phyloP scores from a whole-genome alignment of 2,113 vertebrate genomes.

The Hemichromis elongatus region DNA sequence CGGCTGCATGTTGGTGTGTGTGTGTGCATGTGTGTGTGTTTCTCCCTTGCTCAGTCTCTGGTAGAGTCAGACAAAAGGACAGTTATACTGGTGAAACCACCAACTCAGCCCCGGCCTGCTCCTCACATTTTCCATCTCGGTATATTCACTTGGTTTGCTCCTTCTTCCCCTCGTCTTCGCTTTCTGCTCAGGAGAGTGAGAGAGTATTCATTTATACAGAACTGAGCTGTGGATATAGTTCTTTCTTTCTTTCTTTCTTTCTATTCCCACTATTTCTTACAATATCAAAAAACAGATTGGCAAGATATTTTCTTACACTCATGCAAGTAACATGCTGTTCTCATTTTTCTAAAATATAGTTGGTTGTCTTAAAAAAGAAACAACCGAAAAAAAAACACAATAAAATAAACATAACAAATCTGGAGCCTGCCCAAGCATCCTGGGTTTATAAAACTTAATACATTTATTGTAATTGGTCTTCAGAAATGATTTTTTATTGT shows the following conservation, averaged over 20 bases:
- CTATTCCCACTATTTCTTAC: not conserved
- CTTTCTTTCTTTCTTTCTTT: not conserved
- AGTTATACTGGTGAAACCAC: slow-evolving; percentile 55
- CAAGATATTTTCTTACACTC: not conserved
- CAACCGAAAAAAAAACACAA: not conserved
- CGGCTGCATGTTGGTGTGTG: not conserved
- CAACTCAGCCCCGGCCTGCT: slow-evolving; percentile 4
- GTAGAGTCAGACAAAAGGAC: slow-evolving; percentile 54
- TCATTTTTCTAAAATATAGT: not conserved
- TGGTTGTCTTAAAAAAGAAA: not conserved
- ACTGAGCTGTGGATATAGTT: not conserved
- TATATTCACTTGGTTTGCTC: slow-evolving; percentile 4
- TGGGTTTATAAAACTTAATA: slow-evolving; percentile 5
- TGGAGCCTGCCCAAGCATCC: not conserved
- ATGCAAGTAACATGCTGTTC: slow-evolving; percentile 1
- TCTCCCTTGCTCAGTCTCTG: not conserved
- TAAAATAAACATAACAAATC: slow-evolving; percentile 10
- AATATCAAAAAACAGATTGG: not conserved
- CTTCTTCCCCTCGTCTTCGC: slow-evolving; percentile 18
- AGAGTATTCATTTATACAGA: not conserved
- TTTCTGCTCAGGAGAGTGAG: slow-evolving; percentile 30
- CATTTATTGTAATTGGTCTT: slow-evolving; percentile 18
- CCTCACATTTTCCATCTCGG: slow-evolving; percentile 62
- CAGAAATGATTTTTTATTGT: slow-evolving; percentile 29
- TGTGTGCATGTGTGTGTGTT: not conserved